Evolutionary conservation across 2,113 vertebrate genomes (phyloP).

Genomic region (Gadus macrocephalus): DNA sequence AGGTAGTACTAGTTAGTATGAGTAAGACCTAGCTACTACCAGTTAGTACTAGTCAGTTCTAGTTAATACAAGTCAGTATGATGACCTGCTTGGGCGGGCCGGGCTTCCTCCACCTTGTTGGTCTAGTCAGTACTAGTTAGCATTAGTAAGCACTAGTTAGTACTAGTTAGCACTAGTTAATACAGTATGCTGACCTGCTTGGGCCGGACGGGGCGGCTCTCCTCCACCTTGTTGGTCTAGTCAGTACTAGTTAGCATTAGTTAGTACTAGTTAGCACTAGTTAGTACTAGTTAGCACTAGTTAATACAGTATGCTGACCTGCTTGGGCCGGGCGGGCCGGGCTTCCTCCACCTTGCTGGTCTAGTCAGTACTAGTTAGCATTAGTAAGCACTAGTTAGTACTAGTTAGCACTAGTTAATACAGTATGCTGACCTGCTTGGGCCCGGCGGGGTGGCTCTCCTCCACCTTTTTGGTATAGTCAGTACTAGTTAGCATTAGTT

Average conservation of each 20-base stretch:
- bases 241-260: too few relatives aligned
- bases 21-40: slow-evolving; percentile 8
- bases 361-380: slow-evolving; percentile 17
- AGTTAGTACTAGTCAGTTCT: too few relatives aligned
- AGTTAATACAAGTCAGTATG: too few relatives aligned
- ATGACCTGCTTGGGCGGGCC: slow-evolving; percentile 65
- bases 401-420: too few relatives aligned
- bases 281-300: too few relatives aligned
- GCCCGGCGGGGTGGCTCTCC: slow-evolving; percentile 58
- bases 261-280: slow-evolving; percentile 23
- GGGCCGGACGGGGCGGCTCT: slow-evolving; percentile 49
- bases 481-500: slow-evolving; percentile 12
- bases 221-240: slow-evolving; percentile 69
- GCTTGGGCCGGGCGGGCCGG: slow-evolving; percentile 60
- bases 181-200: slow-evolving; percentile 59
- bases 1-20: too few relatives aligned
- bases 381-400: slow-evolving; percentile 11
- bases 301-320: slow-evolving; percentile 48
- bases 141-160: slow-evolving; percentile 24
- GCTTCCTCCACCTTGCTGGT: slow-evolving; percentile 71
- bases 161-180: too few relatives aligned
- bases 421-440: slow-evolving; percentile 61
- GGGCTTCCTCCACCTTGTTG: slow-evolving; percentile 71
- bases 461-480: slow-evolving; percentile 67
- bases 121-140: slow-evolving; percentile 25